Percentiles rank a stretch among this genome's conserved stretches.
Conservation (phyloP, 2,888 invertebrate genomes). For the Hipparchia sbordonii region DNA sequence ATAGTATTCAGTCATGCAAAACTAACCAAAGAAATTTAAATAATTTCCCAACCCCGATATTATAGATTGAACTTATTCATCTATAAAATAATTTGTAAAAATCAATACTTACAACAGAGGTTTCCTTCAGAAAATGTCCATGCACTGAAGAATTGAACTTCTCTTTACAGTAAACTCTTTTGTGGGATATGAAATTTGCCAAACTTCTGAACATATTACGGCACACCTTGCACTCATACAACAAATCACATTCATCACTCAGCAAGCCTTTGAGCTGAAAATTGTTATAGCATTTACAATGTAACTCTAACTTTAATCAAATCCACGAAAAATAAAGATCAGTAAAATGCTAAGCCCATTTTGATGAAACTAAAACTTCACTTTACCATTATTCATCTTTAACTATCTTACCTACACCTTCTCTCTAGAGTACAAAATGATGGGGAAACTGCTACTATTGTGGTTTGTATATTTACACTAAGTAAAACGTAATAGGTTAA, state of each 20-base stretch:
- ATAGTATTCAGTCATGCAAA: neutral
- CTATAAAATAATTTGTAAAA: constrained; percentile 3
- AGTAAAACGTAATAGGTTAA: no score
- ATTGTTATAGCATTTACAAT: constrained; percentile 2
- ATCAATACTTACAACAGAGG: constrained; percentile 68
- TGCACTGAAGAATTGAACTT: constrained; percentile 76
- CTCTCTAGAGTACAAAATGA: neutral
- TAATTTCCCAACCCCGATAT: neutral
- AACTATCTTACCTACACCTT: neutral
- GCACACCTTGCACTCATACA: constrained; percentile 95
- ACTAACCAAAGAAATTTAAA: neutral
- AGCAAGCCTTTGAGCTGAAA: constrained; percentile 88
- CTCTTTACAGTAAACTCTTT: constrained; percentile 90
- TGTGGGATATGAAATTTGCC: constrained; percentile 94
- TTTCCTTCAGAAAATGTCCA: constrained; percentile 70
- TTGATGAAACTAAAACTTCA: constrained; percentile 12
- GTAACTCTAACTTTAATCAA: neutral
- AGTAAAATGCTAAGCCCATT: constrained; percentile 14
- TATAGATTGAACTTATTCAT: neutral
- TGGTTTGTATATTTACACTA: no score
- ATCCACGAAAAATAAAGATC: neutral
- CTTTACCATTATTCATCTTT: neutral
- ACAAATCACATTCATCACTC: constrained; percentile 92
- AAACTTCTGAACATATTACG: constrained; percentile 93
- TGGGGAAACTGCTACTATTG: neutral